Conservation (phyloP, 1,140 invertebrate genomes). For the Zaprionus capensis region DNA sequence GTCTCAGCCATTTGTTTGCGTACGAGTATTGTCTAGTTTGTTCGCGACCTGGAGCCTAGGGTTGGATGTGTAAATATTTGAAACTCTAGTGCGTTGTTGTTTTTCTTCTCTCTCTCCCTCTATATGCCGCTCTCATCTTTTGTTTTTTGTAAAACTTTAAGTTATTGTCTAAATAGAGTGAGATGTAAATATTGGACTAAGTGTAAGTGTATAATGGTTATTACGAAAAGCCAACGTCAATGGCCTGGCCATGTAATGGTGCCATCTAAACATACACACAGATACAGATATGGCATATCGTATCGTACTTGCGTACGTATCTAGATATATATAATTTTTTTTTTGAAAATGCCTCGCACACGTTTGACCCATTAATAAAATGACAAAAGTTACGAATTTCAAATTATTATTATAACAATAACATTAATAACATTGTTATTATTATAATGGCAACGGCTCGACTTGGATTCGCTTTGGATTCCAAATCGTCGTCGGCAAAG, state of each 20-base stretch:
- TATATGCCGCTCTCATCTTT: neutral
- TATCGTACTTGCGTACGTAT: conserved; percentile 5
- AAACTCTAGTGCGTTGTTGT: conserved; percentile 41
- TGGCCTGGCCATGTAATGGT: conserved; percentile 43
- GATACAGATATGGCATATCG: conserved; percentile 2
- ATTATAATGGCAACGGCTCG: conserved; percentile 47
- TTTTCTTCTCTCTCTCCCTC: conserved; percentile 10
- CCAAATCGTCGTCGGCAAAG: conserved; percentile 25
- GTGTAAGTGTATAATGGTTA: conserved; percentile 57
- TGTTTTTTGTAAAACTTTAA: conserved; percentile 39
- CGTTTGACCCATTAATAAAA: conserved; percentile 84
- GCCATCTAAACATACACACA: conserved; percentile 16
- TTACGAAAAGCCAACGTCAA: conserved; percentile 53
- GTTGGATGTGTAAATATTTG: conserved; percentile 62
- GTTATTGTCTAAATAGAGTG: conserved; percentile 75
- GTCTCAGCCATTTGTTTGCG: conserved; percentile 54
- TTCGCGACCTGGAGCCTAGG: conserved; percentile 52
- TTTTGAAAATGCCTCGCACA: conserved; percentile 46
- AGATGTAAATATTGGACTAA: conserved; percentile 62
- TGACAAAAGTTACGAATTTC: conserved; percentile 81
- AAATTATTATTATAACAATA: conserved; percentile 81
- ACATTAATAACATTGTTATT: conserved; percentile 78
- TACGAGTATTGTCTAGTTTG: conserved; percentile 61
- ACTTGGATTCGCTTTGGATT: conserved; percentile 28
- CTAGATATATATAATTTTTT: neutral